These are phyloP conservation scores for Synergus umbraculus DNA, from an alignment of 2,888 invertebrate genomes.

Conservation along the genomic window DNA sequence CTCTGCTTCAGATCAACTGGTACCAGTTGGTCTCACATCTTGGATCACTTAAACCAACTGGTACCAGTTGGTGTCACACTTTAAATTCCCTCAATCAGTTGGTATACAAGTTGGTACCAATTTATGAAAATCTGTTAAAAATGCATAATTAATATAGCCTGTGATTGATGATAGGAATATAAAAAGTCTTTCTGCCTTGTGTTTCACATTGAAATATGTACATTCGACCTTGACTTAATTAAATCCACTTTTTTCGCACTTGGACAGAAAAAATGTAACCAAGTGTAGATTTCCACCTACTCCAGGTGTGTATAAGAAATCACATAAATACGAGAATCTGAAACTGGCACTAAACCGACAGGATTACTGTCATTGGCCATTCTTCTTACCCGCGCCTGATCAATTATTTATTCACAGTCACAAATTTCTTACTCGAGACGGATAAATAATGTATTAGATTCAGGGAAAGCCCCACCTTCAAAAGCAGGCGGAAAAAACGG, in stretches of 20 bases:
- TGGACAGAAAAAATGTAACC: neutral
- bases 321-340: neutral
- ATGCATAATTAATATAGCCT: too few species aligned
- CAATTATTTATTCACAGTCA: constrained; percentile 36
- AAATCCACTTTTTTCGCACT: neutral
- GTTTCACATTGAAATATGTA: neutral
- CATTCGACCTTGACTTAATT: neutral
- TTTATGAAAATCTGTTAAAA: too few species aligned
- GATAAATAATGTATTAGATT: constrained; percentile 39
- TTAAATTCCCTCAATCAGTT: too few species aligned
- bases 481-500: constrained; percentile 3
- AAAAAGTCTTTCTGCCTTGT: too few species aligned
- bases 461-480: constrained; percentile 33
- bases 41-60: too few species aligned
- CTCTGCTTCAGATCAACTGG: too few species aligned
- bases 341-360: neutral
- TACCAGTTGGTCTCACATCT: too few species aligned
- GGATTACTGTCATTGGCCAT: neutral
- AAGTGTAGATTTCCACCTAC: neutral
- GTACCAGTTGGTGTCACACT: too few species aligned
- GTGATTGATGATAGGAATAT: too few species aligned
- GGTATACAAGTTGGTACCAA: too few species aligned
- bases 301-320: neutral
- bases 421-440: constrained; percentile 19
- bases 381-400: constrained; percentile 3